phyloP scores from a whole-genome alignment of 2,113 vertebrate genomes.

The Aleadryas rufinucha region DNA sequence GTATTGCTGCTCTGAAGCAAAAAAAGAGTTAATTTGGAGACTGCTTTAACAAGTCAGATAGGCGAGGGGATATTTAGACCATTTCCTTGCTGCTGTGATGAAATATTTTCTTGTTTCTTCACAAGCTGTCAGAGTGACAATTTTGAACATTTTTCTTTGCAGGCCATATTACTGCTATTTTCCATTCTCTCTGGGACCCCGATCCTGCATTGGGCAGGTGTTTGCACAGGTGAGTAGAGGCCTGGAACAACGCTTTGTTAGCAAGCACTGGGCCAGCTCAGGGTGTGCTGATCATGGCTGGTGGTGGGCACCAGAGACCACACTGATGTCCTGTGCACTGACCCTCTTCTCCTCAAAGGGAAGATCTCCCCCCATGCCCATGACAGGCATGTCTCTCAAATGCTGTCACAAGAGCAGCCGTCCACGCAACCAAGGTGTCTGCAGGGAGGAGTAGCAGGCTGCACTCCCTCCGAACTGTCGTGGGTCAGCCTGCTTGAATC shows the following conservation, averaged over 20 bases:
- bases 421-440: neutral
- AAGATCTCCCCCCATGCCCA: neutral
- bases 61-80: neutral
- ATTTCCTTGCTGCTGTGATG: neutral
- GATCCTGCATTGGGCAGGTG: conserved; percentile 85
- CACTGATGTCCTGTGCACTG: neutral
- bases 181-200: conserved; percentile 87
- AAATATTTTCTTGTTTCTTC: neutral
- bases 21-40: neutral
- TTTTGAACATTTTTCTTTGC: neutral
- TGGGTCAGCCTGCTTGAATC: neutral
- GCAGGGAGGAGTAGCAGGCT: neutral
- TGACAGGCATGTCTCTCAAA: neutral
- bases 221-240: conserved; percentile 84
- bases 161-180: conserved; percentile 77
- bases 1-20: neutral
- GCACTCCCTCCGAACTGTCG: neutral
- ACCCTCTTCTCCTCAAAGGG: neutral
- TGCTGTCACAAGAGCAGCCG: neutral
- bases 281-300: neutral
- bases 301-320: neutral
- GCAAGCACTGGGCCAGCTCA: neutral
- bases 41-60: neutral
- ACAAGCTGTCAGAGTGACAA: neutral
- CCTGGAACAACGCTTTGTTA: neutral